phyloP scores from a whole-genome alignment of 2,113 vertebrate genomes.

The Numida meleagris region DNA sequence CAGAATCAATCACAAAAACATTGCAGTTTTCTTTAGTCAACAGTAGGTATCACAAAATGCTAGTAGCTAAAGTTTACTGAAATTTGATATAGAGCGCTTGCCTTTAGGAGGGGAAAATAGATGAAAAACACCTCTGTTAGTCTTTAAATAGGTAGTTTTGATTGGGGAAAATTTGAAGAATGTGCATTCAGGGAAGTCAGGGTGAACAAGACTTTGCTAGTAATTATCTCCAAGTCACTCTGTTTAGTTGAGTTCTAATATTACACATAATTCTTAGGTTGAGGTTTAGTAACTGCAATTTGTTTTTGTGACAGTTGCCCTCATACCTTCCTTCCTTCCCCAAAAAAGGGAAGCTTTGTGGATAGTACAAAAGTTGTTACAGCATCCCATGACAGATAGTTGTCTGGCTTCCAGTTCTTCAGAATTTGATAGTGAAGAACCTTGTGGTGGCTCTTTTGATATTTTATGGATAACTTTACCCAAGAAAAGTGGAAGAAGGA shows the following conservation, averaged over 20 bases:
- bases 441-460: neutral
- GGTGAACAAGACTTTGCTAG: neutral
- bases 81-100: neutral
- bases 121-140: neutral
- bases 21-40: neutral
- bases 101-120: neutral
- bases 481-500: neutral
- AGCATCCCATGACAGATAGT: neutral
- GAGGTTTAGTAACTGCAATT: neutral
- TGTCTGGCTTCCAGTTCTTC: neutral
- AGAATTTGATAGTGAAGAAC: neutral
- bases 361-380: neutral
- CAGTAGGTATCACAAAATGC: neutral
- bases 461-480: neutral
- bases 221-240: neutral
- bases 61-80: neutral
- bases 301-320: neutral
- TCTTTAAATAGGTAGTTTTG: neutral
- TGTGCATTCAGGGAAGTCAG: neutral
- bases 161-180: neutral
- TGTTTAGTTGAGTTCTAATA: neutral
- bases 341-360: neutral
- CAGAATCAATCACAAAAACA: neutral
- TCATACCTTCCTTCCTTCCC: neutral
- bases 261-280: neutral